Conservation (phyloP, 2,113 vertebrate genomes). For the Synodontis membranacea region DNA sequence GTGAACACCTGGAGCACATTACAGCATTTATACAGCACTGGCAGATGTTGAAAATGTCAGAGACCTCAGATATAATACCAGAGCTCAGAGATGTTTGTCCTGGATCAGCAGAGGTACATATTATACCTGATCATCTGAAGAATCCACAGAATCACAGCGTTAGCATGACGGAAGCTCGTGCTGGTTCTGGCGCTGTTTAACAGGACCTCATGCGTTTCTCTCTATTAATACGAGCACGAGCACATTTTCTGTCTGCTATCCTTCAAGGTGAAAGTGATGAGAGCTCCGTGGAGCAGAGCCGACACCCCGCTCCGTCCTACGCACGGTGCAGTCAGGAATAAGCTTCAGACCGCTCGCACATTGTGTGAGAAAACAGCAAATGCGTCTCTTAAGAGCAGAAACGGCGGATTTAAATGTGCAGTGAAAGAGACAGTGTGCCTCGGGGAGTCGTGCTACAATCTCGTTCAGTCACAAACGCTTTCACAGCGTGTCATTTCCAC, state of each 20-base stretch:
- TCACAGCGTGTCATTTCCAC: constrained; percentile 25
- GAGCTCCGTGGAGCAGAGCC: neutral
- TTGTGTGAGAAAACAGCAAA: constrained; percentile 5
- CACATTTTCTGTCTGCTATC: neutral
- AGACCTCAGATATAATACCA: neutral
- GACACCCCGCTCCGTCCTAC: neutral
- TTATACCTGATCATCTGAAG: neutral
- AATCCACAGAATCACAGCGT: neutral
- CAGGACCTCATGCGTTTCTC: neutral
- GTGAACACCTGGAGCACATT: neutral
- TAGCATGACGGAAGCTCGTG: neutral
- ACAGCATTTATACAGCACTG: neutral
- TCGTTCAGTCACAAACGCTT: constrained; percentile 34
- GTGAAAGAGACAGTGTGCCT: constrained; percentile 21
- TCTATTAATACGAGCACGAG: neutral
- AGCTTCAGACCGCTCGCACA: neutral
- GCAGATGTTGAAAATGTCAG: neutral
- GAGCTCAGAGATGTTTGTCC: neutral
- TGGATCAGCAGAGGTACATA: neutral
- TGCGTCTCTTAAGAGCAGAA: constrained; percentile 1
- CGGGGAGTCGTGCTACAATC: constrained; percentile 28
- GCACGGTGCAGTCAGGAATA: neutral
- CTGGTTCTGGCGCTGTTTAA: neutral
- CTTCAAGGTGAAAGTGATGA: neutral
- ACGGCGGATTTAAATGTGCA: neutral